Base-by-base conservation (phyloP, 1,140 invertebrate species). In the Berghia stephanieae region DNA sequence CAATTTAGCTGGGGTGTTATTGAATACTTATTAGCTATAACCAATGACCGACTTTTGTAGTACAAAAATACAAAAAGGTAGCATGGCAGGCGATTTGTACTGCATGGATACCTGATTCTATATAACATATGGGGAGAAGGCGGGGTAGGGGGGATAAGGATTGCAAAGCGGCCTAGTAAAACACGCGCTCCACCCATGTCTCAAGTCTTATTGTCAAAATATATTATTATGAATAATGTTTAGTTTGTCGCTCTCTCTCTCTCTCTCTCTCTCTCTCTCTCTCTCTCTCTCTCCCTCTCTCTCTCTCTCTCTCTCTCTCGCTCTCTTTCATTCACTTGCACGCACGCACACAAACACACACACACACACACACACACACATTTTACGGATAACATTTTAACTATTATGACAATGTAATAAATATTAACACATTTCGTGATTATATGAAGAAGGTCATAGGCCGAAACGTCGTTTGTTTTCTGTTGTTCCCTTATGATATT, bases 271-370 rank as follows among this genome's bases (percentile, higher is more conserved):
- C 72, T 60, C 34, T 43, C 49, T 36, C n/a, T 60, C 38, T 57
- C 34, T 74, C 13, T 57, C 49, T 55, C 72, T 57, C 34, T 38
- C 31, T 5, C 31, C n/a, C 16, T 74, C 72, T 74, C 52, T 31
- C 55, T 68, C 6, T 24, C 16, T 31, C 66, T 68, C 16, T 13
- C 36, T 40, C 31, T 42, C 27, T 49, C 5, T 71, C 38, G 6
- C 69, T 49, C 31, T 71, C 43, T n/a, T n/a, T n/a, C n/a, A n/a
- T n/a, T n/a, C n/a, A n/a, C n/a, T n/a, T n/a, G n/a, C n/a, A n/a
- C n/a, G n/a, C n/a, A n/a, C n/a, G n/a, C n/a, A n/a, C n/a, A n/a
- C n/a, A n/a, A n/a, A n/a, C n/a, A n/a, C n/a, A n/a, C n/a, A n/a
- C n/a, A n/a, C n/a, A n/a, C n/a, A n/a, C n/a, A n/a, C n/a, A n/a